Conservation (phyloP, 2,797 vertebrate genomes). For the Brachyrhaphis roseni region DNA sequence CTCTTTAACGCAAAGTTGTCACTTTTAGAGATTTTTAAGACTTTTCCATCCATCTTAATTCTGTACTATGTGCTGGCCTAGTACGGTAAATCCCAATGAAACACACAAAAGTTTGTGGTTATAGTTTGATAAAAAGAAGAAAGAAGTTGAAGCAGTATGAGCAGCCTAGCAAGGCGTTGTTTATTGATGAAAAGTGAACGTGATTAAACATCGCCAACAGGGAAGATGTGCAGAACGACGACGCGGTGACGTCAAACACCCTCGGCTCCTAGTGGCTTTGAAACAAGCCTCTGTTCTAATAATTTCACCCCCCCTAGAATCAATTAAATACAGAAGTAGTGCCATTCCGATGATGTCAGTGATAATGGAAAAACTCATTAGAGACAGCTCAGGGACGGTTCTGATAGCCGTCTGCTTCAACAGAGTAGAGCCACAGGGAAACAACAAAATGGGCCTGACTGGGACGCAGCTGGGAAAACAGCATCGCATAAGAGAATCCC, state of each 20-base stretch:
- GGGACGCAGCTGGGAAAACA: slow-evolving; percentile 60
- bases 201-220: slow-evolving; percentile 4
- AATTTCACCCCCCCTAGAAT: slow-evolving; percentile 53
- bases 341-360: slow-evolving; percentile 62
- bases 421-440: slow-evolving; percentile 64
- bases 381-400: slow-evolving; percentile 56
- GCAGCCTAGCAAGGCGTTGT: background rate
- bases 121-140: background rate
- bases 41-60: background rate
- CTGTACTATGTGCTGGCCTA: background rate
- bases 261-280: slow-evolving; percentile 48
- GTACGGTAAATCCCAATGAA: background rate
- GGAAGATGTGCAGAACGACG: slow-evolving; percentile 45
- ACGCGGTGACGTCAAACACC: slow-evolving; percentile 57
- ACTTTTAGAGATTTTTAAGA: too few species aligned
- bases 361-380: slow-evolving; percentile 76
- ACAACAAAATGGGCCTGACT: slow-evolving; percentile 69
- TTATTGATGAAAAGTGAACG: background rate
- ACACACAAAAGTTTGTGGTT: background rate
- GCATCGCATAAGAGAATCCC: slow-evolving; percentile 47
- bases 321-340: slow-evolving; percentile 69
- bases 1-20: too few species aligned
- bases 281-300: slow-evolving; percentile 51
- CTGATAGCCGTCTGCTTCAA: slow-evolving; percentile 54
- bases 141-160: background rate